Percentiles rank a stretch among this genome's conserved stretches.
Conservation (phyloP, 2,888 invertebrate species). For the Allygus modestus region DNA sequence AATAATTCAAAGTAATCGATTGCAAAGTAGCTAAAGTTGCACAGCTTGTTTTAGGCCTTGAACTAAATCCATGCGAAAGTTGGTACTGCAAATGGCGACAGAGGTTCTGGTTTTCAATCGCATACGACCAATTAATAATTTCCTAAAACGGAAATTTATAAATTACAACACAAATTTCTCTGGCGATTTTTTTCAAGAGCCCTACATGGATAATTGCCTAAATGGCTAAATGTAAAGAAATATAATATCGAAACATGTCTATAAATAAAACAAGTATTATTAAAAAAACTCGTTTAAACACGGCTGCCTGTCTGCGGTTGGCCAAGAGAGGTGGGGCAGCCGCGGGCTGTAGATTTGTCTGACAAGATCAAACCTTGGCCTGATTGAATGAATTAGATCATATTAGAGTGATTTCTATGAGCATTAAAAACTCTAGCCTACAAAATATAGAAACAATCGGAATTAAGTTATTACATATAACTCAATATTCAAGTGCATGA, state of each 20-base stretch:
- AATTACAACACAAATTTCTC: background rate
- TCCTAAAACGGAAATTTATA: background rate
- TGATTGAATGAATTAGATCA: background rate
- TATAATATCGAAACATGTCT: background rate
- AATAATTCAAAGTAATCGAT: background rate
- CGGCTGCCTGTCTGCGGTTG: background rate
- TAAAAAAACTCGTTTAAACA: slow-evolving; percentile 3
- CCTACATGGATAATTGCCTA: no score
- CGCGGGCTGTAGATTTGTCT: slow-evolving; percentile 8
- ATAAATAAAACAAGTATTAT: background rate
- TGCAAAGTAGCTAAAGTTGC: background rate
- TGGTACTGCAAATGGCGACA: background rate
- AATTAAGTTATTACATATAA: no score
- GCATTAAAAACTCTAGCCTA: background rate
- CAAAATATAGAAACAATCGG: no score
- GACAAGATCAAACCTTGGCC: slow-evolving; percentile 18
- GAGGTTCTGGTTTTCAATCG: background rate
- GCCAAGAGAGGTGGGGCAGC: background rate
- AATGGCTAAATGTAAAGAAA: background rate
- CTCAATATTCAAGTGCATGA: no score
- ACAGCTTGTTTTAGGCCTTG: background rate
- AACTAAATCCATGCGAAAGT: background rate
- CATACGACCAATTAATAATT: background rate
- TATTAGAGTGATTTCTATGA: background rate
- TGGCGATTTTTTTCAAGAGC: no score